phyloP scores from a whole-genome alignment of 2,888 invertebrate genomes.

The Venusia cambrica region DNA sequence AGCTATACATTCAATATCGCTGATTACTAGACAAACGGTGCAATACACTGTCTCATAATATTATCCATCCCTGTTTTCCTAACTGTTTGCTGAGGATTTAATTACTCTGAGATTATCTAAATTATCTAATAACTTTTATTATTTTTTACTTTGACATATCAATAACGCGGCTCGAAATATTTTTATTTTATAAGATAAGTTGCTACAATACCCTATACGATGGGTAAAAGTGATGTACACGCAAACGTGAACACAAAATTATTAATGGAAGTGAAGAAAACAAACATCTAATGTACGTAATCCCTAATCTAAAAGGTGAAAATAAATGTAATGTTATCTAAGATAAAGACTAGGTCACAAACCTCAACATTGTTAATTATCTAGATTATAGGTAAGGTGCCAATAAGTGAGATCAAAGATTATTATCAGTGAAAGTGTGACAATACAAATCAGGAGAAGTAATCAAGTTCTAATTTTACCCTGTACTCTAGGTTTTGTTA shows the following conservation, averaged over 20 bases:
- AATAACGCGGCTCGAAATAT: constrained; percentile 80
- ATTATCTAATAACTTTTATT: constrained; percentile 76
- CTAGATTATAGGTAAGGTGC: constrained; percentile 69
- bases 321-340: constrained; percentile 56
- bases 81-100: constrained; percentile 73
- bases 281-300: constrained; percentile 45
- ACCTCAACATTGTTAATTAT: constrained; percentile 67
- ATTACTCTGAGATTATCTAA: constrained; percentile 73
- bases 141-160: constrained; percentile 80
- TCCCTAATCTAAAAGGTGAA: constrained; percentile 54
- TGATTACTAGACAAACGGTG: constrained; percentile 75
- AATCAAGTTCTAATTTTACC: constrained; percentile 76
- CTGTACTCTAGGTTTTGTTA: constrained; percentile 79
- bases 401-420: constrained; percentile 67
- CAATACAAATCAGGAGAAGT: constrained; percentile 66
- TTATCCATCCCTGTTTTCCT: constrained; percentile 80
- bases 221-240: constrained; percentile 68
- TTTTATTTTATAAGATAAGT: constrained; percentile 61
- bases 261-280: constrained; percentile 47
- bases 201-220: constrained; percentile 74
- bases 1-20: constrained; percentile 76
- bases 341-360: constrained; percentile 65
- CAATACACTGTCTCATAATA: constrained; percentile 68
- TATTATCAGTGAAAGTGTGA: constrained; percentile 72
- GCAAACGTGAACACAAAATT: constrained; percentile 45